These are phyloP conservation scores for Petrocephalus sullivani DNA, from an alignment of 2,797 vertebrate species.

Conservation along the genomic window DNA sequence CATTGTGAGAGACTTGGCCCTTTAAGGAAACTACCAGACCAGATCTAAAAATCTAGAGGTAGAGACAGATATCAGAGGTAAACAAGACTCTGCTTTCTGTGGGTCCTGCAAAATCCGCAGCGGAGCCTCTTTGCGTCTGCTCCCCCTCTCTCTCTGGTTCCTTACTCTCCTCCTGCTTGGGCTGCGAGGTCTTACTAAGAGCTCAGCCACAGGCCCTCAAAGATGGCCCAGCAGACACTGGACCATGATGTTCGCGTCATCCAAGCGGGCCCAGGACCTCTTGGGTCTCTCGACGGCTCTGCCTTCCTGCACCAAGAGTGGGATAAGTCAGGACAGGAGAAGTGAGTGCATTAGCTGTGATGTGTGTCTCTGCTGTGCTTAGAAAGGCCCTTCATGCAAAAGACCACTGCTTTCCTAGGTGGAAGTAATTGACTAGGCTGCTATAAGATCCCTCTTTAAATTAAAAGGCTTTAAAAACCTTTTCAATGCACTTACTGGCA, in stretches of 20 bases:
- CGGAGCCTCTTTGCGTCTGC: background rate
- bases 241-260: background rate
- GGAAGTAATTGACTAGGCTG: background rate
- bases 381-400: background rate
- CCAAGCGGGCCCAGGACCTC: background rate
- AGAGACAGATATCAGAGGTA: constrained; percentile 5
- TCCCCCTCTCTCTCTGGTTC: background rate
- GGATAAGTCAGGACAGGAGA: background rate
- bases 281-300: background rate
- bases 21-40: background rate
- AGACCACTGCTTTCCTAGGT: no score
- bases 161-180: background rate
- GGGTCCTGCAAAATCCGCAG: constrained; percentile 10
- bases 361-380: background rate
- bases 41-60: constrained; percentile 9
- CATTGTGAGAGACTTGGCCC: background rate
- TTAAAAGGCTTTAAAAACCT: background rate
- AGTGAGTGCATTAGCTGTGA: background rate
- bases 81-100: constrained; percentile 11
- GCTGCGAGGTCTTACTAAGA: background rate
- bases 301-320: background rate
- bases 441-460: background rate
- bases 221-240: background rate
- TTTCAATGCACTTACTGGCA: constrained; percentile 5
- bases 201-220: background rate